Evolutionary conservation across 2,888 invertebrate genomes (phyloP), one percentile per base, ranked within the genome.

Genomic region (Cephus runcator): DNA sequence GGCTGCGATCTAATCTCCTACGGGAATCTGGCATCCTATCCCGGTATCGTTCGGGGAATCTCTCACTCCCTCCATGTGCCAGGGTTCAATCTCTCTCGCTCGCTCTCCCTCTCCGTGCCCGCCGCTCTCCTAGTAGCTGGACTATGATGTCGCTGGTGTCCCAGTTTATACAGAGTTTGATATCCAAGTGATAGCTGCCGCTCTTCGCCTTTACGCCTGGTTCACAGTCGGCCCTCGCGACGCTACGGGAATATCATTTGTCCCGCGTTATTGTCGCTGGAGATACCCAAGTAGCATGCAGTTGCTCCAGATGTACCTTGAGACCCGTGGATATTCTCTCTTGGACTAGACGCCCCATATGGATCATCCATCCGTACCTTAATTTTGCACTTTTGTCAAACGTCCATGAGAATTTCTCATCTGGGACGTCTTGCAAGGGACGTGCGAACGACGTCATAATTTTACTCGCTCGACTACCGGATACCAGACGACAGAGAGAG

Each of bases 11-110:
- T 91, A 87, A 90, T 90, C 90, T 87, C 83, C 81, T 84, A 84
- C 87, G 84, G 87, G 85, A 88, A 91, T 91, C 91, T 90, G 87
- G 90, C 89, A 89, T 91, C 90, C 91, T 90, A 90, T 90, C 85
- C 89, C 80, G 81, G 79, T 90, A 91, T 91, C 91, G 83, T 79
- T 81, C 83, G 80, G 84, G 84, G 86, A 87, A 90, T 91, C 90
- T 87, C 79, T 75, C 83, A 80, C 75, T 84, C 79, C 79, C 82
- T 56, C 56, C 56, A 9, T 56, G 23, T 56, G 56, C 56, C 56
- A 9, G 74, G 11, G 36, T 30, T 74, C 74, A 30, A 30, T 34
- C 71, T 11, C 31, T 33, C 71, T 34, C 31, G 31, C 71, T 34
- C 56, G 23, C 69, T 82, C 81, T 75, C 81, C 78, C 80, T 75